Evolutionary conservation across 2,797 vertebrate species (phyloP).

Genomic region (Sebastes cheni): DNA sequence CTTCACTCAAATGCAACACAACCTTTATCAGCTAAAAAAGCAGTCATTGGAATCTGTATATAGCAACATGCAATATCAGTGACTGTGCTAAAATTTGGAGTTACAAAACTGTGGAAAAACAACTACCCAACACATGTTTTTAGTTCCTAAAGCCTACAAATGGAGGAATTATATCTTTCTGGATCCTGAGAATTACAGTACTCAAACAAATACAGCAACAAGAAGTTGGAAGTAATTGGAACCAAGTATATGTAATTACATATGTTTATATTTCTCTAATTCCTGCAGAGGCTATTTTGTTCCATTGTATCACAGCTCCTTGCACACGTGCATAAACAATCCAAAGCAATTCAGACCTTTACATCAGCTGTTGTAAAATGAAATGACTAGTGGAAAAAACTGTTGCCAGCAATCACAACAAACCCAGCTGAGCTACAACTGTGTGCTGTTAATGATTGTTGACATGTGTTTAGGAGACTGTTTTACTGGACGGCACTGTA

Average conservation of each 20-base stretch:
- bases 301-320: conserved; percentile 27
- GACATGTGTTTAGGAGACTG: conserved; percentile 44
- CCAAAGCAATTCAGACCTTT: conserved; percentile 33
- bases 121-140: not conserved
- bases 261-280: not conserved
- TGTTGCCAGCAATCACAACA: conserved; percentile 43
- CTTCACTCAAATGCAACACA: not conserved
- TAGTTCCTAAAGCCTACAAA: not conserved
- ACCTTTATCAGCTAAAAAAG: not conserved
- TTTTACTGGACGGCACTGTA: conserved; percentile 34
- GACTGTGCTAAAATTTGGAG: not conserved
- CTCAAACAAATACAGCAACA: too few relatives aligned
- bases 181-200: too few relatives aligned
- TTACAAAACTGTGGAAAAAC: not conserved
- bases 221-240: too few relatives aligned
- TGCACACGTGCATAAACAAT: conserved; percentile 12
- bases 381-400: conserved; percentile 31
- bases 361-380: conserved; percentile 36
- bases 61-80: not conserved
- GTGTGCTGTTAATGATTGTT: conserved; percentile 48
- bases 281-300: conserved; percentile 9
- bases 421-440: conserved; percentile 49
- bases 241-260: too few relatives aligned
- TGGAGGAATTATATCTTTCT: too few relatives aligned
- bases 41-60: not conserved